These are phyloP conservation scores for Tethya wilhelma DNA, from an alignment of 37 sponge, comb jelly and placozoan genomes.

Conservation along the genomic window DNA sequence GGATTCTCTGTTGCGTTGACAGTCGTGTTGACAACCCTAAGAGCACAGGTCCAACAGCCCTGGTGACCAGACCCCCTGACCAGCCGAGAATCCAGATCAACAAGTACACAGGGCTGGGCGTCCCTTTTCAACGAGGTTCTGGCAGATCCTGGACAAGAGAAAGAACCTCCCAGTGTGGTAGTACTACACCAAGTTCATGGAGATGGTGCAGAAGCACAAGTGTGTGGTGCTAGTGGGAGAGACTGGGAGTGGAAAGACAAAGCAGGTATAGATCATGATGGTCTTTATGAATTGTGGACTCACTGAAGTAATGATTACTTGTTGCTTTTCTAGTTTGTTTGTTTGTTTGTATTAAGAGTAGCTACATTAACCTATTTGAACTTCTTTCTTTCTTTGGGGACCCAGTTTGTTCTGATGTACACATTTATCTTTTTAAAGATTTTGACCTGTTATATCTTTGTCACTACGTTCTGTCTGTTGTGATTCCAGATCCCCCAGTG, in stretches of 20 bases:
- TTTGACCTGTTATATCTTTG: neutral
- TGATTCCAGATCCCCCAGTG: conserved; percentile 97
- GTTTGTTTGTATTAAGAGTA: too few species aligned
- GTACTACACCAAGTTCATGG: conserved; percentile 94
- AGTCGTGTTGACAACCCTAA: too few species aligned
- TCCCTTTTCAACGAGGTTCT: conserved; percentile 89
- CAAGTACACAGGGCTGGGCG: conserved; percentile 96
- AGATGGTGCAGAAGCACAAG: conserved; percentile 77
- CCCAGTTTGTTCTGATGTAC: too few species aligned
- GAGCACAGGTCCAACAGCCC: too few species aligned
- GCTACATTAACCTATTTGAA: too few species aligned
- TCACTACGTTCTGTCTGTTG: neutral
- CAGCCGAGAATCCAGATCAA: conserved; percentile 73
- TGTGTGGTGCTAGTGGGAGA: conserved; percentile 98
- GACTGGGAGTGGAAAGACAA: conserved; percentile 99
- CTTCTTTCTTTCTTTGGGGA: too few species aligned
- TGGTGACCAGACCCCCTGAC: too few species aligned
- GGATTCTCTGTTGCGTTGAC: too few species aligned
- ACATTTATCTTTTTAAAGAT: too few species aligned
- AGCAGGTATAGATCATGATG: conserved; percentile 88
- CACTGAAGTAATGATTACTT: too few species aligned
- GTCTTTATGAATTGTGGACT: too few species aligned
- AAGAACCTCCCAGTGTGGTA: conserved; percentile 98
- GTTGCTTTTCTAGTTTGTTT: too few species aligned
- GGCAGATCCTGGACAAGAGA: conserved; percentile 91